Base-by-base conservation (phyloP, 2,888 invertebrate species). In the Sinelater perroti region DNA sequence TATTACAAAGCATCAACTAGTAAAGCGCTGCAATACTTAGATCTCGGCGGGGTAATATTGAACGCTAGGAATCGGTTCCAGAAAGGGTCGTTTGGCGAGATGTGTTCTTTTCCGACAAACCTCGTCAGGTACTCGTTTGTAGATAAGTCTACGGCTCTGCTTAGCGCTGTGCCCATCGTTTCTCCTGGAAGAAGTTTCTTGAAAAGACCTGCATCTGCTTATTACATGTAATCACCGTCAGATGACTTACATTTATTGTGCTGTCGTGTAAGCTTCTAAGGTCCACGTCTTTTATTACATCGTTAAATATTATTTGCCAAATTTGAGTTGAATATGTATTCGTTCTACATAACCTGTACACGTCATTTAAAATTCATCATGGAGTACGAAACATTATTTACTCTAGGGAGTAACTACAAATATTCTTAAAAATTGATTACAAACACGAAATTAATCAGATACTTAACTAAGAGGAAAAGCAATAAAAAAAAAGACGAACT, bases 61-160 rank as follows among this genome's bases (percentile, higher is more conserved):
- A 95, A 99, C 0, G 96, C 91, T 26, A 99, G 81, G 63, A 99
- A 85, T 65, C 90, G 88, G 75, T 94, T 94, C 98, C 98, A 99
- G 77, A 94, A 97, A 0, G 91, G 90, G 75, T 95, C 93, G 75
- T 94, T 93, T 4, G 88, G 85, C 3, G 90, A 85, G 67, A 99
- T 90, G 26, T 87, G 81, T 63, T 94, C 90, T 26, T 85, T 82
- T 0, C 93, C 89, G 61, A 91, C 89, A 75, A 97, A 93, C 62
- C 85, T 84, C 59, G 84, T 82, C 40, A 97, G 81, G 72, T 89
- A 87, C 70, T 90, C 90, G 78, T 97, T 97, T 62, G 83, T 85
- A 17, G 88, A 83, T 64, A 97, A 81, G 74, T 96, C 92, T 47
- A 87, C 85, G 72, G 90, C 87, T 67, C 85, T 86, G 78, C 93